Conservation (phyloP, 2,888 invertebrate genomes). For the Corythucha ciliata region DNA sequence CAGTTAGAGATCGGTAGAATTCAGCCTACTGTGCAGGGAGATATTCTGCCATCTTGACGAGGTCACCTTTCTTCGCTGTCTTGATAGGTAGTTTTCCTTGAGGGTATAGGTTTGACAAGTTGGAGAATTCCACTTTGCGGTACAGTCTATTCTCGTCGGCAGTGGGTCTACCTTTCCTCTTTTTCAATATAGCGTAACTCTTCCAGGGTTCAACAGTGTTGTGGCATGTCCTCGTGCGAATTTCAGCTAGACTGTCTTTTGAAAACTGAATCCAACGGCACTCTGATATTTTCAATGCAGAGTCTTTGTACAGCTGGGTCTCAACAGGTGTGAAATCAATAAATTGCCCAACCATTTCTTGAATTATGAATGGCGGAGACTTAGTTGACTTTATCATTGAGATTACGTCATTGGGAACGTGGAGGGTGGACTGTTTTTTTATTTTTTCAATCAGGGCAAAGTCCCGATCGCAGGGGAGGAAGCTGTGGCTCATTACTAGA, state of each 20-base stretch:
- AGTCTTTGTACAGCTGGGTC: constrained; percentile 1
- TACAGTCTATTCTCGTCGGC: background rate
- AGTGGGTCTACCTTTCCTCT: background rate
- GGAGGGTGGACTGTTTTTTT: constrained; percentile 24
- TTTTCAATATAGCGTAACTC: background rate
- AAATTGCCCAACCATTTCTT: constrained; percentile 3
- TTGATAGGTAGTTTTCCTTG: constrained; percentile 11
- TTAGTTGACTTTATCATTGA: constrained; percentile 12
- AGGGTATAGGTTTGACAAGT: background rate
- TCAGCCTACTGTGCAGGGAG: too few species aligned
- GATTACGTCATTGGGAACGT: constrained; percentile 19
- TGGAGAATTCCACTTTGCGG: background rate
- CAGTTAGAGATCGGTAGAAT: too few species aligned
- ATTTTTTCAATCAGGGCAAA: constrained; percentile 30
- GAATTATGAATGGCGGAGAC: background rate
- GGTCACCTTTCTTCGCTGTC: constrained; percentile 7
- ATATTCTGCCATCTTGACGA: constrained; percentile 14
- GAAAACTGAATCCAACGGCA: constrained; percentile 7
- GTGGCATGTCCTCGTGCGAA: background rate
- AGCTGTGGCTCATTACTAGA: constrained; percentile 29
- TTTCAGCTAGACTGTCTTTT: constrained; percentile 1
- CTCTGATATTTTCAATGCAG: constrained; percentile 1
- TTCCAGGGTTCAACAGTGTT: constrained; percentile 8
- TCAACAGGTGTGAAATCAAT: constrained; percentile 8
- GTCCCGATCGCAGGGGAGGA: constrained; percentile 31